A percentile compares a stretch with the other conserved stretches of the same genome.
Conservation (phyloP, 53 echinoderm and acorn worm species). For the Echinometra lucunter region DNA sequence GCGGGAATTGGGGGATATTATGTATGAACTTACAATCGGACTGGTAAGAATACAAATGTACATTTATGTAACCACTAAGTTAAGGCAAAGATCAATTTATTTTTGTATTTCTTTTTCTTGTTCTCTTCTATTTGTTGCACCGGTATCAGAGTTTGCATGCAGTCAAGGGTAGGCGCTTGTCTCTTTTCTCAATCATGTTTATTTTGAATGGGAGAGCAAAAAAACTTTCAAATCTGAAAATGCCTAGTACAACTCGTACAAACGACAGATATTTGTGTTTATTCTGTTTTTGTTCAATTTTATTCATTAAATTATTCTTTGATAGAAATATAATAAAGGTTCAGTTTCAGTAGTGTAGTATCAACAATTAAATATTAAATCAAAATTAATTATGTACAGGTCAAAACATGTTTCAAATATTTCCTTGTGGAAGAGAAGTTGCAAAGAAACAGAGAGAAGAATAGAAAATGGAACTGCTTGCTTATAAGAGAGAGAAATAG, state of each 20-base stretch:
- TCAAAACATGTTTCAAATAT: background rate
- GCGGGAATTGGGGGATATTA: no score
- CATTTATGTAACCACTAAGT: no score
- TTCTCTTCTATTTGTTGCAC: no score
- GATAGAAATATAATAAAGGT: background rate
- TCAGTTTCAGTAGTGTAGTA: background rate
- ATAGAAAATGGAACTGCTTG: background rate
- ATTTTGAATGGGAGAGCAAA: no score
- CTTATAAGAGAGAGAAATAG: background rate
- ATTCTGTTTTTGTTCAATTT: background rate
- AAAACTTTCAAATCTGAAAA: background rate
- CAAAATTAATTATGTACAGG: conserved; percentile 17
- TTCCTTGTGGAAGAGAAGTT: conserved; percentile 1
- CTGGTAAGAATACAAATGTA: no score
- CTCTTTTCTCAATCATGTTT: no score
- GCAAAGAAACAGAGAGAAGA: background rate
- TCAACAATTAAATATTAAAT: background rate
- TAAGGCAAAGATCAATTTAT: no score
- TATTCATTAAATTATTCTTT: background rate
- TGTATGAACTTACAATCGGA: no score
- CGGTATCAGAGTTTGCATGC: no score
- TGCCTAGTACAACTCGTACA: background rate
- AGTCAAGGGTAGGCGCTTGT: no score
- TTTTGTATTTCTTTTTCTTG: no score
- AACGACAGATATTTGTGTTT: background rate